Percentiles rank a stretch among this genome's conserved stretches.
These are phyloP conservation scores for Ploceus nigricollis DNA, from an alignment of 2,113 vertebrate genomes.

Conservation along the genomic window DNA sequence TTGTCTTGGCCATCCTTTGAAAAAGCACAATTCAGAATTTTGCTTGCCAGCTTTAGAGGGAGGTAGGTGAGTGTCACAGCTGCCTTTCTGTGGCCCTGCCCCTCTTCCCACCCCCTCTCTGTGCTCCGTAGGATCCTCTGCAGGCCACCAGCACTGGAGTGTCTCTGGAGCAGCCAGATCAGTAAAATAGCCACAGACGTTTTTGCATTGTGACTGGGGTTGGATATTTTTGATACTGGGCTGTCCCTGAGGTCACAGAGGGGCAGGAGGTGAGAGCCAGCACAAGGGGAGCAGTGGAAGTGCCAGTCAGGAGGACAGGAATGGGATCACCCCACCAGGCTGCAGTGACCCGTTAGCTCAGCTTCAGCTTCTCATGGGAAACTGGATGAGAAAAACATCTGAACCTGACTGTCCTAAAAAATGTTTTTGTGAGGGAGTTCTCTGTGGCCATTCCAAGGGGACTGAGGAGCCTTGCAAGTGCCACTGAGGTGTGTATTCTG, in stretches of 20 bases:
- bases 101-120: neutral
- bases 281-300: neutral
- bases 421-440: neutral
- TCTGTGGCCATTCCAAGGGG: neutral
- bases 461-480: neutral
- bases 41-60: neutral
- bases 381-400: neutral
- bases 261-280: neutral
- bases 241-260: neutral
- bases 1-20: constrained; percentile 49
- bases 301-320: neutral
- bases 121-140: neutral
- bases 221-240: rapidly evolving
- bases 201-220: neutral
- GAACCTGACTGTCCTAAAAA: neutral
- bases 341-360: neutral
- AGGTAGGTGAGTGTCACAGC: neutral
- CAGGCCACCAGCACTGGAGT: neutral
- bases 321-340: neutral
- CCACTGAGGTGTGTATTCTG: neutral
- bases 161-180: neutral
- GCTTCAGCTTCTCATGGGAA: neutral
- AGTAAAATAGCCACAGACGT: rapidly evolving
- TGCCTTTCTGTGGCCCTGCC: neutral
- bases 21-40: neutral